Evolutionary conservation across 2,113 vertebrate genomes (phyloP).

Genomic region (Ailurus styani): DNA sequence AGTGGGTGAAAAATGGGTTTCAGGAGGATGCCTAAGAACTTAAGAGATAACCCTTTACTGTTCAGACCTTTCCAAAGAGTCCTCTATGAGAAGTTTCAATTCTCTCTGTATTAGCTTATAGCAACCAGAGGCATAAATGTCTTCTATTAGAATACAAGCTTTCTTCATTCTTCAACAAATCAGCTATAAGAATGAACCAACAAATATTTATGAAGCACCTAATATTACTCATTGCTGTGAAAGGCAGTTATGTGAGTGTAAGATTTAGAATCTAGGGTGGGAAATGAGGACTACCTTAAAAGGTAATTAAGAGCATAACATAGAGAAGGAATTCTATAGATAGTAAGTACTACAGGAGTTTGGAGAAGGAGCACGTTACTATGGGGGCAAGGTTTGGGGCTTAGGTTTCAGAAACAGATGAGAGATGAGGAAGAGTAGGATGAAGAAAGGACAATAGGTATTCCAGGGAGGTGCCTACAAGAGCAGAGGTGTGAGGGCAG

Average conservation of each 20-base stretch:
- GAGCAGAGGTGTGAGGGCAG: not conserved
- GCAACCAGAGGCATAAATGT: not conserved
- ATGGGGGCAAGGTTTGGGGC: not conserved
- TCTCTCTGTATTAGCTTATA: not conserved
- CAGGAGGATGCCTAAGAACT: not conserved
- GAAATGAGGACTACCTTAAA: not conserved
- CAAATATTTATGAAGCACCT: not conserved
- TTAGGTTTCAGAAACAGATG: not conserved
- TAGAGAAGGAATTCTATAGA: not conserved
- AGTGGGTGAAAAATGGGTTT: not conserved
- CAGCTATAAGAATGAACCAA: not conserved
- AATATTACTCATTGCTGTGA: not conserved
- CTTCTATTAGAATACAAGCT: not conserved
- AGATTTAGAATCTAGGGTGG: not conserved
- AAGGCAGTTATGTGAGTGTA: not conserved
- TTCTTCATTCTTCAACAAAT: slow-evolving; percentile 17
- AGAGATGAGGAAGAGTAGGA: not conserved
- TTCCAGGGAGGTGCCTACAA: not conserved
- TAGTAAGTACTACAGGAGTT: not conserved
- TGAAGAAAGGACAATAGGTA: not conserved
- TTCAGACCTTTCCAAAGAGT: not conserved
- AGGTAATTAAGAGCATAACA: not conserved
- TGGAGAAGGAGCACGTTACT: not conserved
- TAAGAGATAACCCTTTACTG: not conserved
- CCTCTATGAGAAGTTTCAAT: not conserved